These are phyloP conservation scores for Sorex araneus DNA, from an alignment of 2,113 vertebrate species.

Conservation along the genomic window DNA sequence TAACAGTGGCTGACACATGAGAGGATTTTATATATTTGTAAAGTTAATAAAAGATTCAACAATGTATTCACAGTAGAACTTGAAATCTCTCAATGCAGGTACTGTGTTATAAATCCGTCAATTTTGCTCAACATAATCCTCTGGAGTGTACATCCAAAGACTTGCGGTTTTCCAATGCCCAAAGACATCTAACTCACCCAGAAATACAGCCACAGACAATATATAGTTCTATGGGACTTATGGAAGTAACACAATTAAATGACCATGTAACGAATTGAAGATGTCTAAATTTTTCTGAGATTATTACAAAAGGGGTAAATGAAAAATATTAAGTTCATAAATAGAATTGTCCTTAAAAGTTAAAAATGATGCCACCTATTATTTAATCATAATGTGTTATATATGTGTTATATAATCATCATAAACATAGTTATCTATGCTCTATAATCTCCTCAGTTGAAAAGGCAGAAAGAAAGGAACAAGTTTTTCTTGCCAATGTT, in stretches of 20 bases:
- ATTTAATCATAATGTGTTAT: slow-evolving; percentile 3
- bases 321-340: neutral
- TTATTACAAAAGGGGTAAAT: neutral
- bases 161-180: neutral
- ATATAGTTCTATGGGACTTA: neutral
- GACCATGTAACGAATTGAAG: neutral
- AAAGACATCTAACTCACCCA: neutral
- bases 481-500: neutral
- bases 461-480: neutral
- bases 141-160: neutral
- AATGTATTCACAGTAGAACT: neutral
- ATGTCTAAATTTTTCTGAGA: neutral
- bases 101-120: neutral
- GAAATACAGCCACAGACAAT: neutral
- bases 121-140: neutral
- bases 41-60: slow-evolving; percentile 3
- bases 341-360: neutral
- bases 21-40: neutral
- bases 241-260: neutral
- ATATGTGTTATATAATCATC: neutral
- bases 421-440: neutral
- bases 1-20: neutral
- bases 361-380: neutral
- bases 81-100: neutral
- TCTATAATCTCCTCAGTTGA: slow-evolving; percentile 13